These are phyloP conservation scores for Lepisosteus oculatus DNA, from an alignment of 2,113 vertebrate genomes.

Conservation along the genomic window DNA sequence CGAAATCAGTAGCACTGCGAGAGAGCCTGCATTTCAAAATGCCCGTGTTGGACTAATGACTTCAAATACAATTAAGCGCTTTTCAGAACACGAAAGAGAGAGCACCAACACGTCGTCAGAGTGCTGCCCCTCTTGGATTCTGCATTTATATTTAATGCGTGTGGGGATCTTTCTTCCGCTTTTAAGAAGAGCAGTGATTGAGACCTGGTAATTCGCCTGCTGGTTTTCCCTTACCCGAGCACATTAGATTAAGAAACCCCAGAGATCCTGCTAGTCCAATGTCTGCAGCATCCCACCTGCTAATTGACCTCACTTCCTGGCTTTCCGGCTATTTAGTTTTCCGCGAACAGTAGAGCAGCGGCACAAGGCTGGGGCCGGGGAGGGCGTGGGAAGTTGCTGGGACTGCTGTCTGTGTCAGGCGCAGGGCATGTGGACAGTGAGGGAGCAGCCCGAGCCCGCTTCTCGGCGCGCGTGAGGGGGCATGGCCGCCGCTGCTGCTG, in stretches of 20 bases:
- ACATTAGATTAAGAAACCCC: constrained; percentile 66
- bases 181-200: constrained; percentile 65
- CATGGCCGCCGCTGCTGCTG: constrained; percentile 33
- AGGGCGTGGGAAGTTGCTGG: no score
- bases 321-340: constrained; percentile 60
- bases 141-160: constrained; percentile 70
- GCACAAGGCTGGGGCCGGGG: constrained; percentile 38
- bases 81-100: neutral
- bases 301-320: constrained; percentile 67
- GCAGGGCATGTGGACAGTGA: no score
- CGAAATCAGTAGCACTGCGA: neutral
- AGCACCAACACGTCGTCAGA: neutral
- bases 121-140: constrained; percentile 48
- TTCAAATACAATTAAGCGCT: constrained; percentile 18
- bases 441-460: no score
- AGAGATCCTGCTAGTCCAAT: constrained; percentile 60
- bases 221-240: constrained; percentile 58
- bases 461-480: constrained; percentile 21
- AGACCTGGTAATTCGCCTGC: constrained; percentile 65
- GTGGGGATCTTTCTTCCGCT: constrained; percentile 63
- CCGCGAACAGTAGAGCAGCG: constrained; percentile 56
- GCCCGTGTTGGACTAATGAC: constrained; percentile 24
- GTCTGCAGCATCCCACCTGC: constrained; percentile 64
- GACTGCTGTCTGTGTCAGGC: constrained; percentile 13
- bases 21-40: neutral